Base-by-base conservation (phyloP, 2,888 invertebrate genomes). In the Pseudococcus viburni region DNA sequence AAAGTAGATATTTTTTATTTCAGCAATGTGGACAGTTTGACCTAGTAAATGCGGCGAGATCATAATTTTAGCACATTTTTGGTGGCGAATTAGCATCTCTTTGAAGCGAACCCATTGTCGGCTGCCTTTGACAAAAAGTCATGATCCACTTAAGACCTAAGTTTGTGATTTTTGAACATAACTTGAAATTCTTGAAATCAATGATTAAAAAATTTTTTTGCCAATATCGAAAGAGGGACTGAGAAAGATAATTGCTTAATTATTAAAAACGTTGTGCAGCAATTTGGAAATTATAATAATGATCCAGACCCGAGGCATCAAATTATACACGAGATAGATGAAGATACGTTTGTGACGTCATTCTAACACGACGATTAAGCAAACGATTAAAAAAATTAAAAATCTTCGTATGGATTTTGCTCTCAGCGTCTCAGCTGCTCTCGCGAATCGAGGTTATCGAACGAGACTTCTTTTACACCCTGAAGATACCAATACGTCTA, bases 21-120 rank as follows among this genome's bases (percentile, higher is more conserved):
- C 15, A 73, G 68, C 15, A 73, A 73, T 33, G 15, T 73, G 12
- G 5, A 73, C 11, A 73, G n/a, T 73, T 73, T 73, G 68, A 73
- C 68, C 68, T 73, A 73, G 7, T 73, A 73, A 59, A 6, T 33
- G 26, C 46, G 46, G 12, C 12, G 46, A 46, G 15, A 51, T 51
- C 17, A 15, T 15, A 51, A 15, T 51, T 51, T 51, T 51, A 51
- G 51, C 51, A 17, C 17, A 51, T 51, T 51, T 51, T 17, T 51
- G 51, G 17, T 17, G 51, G 17, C 4, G 1, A 51, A 51, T 51
- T 51, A 51, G 12, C 46, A 46, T 46, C 46, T 46, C 46, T 46
- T 46, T 12, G 46, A 33, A 33, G 3, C 26, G 26, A 3, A 33
- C 3, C 26, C 26, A 33, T 33, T 33, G 3, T 33, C 26, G 3